Evolutionary conservation across 2,113 vertebrate species (phyloP).

Genomic region (Pycnonotus jocosus): DNA sequence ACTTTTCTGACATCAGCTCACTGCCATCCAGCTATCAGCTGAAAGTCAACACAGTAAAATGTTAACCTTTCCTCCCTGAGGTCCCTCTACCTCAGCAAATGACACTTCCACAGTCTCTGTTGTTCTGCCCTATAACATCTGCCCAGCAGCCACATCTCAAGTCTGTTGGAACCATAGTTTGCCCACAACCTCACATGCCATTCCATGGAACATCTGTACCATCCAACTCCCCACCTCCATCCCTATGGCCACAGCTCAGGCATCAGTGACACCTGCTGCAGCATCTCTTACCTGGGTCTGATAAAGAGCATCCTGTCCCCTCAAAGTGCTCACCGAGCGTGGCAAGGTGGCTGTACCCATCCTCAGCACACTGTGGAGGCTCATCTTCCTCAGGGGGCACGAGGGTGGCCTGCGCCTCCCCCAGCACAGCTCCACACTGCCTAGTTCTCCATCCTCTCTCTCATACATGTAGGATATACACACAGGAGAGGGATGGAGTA

Average conservation of each 20-base stretch:
- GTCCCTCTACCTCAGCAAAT: background rate
- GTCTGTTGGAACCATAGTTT: background rate
- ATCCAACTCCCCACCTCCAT: background rate
- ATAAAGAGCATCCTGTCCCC: background rate
- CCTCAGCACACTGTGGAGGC: accelerated
- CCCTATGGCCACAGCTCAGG: background rate
- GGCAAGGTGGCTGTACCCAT: background rate
- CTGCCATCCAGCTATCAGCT: conserved; percentile 14
- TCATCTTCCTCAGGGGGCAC: accelerated
- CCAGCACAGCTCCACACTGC: background rate
- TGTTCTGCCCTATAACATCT: background rate
- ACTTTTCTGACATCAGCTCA: conserved; percentile 25
- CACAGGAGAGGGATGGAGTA: background rate
- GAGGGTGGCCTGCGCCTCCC: too few species aligned
- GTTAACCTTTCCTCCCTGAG: background rate
- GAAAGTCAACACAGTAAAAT: background rate
- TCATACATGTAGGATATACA: accelerated
- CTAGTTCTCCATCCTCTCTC: background rate
- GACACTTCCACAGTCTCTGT: background rate
- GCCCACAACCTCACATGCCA: accelerated
- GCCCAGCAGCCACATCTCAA: background rate
- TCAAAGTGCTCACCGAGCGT: accelerated
- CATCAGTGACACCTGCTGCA: background rate
- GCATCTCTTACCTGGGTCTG: background rate
- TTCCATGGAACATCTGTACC: background rate